phyloP scores from a whole-genome alignment of 2,113 vertebrate species.

The Ammodytes dubius region DNA sequence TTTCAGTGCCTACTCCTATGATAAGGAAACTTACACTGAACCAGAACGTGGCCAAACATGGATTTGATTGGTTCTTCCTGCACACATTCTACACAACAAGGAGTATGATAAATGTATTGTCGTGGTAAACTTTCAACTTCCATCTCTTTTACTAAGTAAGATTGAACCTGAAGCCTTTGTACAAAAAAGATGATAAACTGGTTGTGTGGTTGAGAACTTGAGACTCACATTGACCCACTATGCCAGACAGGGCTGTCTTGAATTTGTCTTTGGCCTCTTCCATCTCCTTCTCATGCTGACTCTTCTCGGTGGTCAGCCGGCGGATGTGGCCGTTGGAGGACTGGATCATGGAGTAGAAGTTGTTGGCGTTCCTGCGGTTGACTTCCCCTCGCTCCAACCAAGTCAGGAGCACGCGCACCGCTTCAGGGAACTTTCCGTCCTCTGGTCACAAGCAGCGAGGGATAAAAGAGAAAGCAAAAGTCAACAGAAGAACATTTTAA shows the following conservation, averaged over 20 bases:
- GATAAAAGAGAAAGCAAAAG: not conserved
- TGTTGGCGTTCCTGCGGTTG: slow-evolving; percentile 95
- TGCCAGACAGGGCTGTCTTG: slow-evolving; percentile 93
- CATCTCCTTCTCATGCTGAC: slow-evolving; percentile 95
- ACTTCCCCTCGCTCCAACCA: slow-evolving; percentile 97
- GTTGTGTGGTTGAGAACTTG: not conserved
- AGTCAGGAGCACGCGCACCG: slow-evolving; percentile 92
- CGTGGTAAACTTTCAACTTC: not conserved
- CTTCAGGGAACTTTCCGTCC: slow-evolving; percentile 92
- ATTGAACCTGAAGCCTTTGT: not conserved
- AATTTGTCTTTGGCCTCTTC: slow-evolving; percentile 98
- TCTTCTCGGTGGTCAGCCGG: slow-evolving; percentile 91
- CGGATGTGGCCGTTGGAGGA: slow-evolving; percentile 96
- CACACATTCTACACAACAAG: slow-evolving; percentile 18
- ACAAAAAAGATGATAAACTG: not conserved
- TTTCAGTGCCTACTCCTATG: not conserved
- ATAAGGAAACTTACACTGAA: slow-evolving; percentile 34
- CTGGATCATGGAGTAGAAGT: slow-evolving; percentile 99
- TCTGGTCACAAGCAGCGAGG: slow-evolving; percentile 79
- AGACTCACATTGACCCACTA: slow-evolving; percentile 88
- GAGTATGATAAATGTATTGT: not conserved
- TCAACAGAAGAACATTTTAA: not conserved
- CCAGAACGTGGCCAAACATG: slow-evolving; percentile 10
- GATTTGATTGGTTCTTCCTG: slow-evolving; percentile 12
- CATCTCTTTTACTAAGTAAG: not conserved